phyloP scores from a whole-genome alignment of 2,888 invertebrate species.

The Ametastegia equiseti region DNA sequence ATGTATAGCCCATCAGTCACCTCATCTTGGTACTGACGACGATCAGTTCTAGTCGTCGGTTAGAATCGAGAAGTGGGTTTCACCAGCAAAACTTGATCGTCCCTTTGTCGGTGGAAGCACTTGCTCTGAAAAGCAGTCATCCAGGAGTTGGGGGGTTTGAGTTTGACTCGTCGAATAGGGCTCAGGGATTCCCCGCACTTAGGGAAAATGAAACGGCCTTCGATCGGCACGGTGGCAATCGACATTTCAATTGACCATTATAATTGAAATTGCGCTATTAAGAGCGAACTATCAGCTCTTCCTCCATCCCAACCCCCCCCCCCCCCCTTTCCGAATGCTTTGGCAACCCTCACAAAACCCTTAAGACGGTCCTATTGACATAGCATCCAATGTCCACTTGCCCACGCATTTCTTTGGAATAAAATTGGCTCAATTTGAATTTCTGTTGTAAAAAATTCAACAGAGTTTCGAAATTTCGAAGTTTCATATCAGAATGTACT shows the following conservation, averaged over 20 bases:
- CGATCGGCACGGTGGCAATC: slow-evolving; percentile 30
- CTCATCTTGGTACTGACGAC: neutral
- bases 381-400: neutral
- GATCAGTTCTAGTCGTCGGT: neutral
- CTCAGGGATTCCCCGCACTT: slow-evolving; percentile 16
- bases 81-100: neutral
- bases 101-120: neutral
- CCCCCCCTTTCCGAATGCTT: neutral
- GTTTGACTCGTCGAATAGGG: neutral
- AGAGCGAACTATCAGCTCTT: slow-evolving; percentile 56
- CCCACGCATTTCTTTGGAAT: neutral
- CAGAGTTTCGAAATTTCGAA: neutral
- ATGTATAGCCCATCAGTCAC: too few species aligned
- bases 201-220: slow-evolving; percentile 24
- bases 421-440: neutral
- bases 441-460: neutral
- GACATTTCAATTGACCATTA: slow-evolving; percentile 58
- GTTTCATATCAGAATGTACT: neutral
- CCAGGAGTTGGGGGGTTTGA: neutral
- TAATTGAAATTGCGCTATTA: slow-evolving; percentile 64
- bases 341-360: neutral
- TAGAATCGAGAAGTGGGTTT: too few species aligned
- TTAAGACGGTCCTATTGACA: neutral
- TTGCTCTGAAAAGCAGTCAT: neutral
- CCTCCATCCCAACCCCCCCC: too few species aligned